A percentile compares a stretch with the other conserved stretches of the same genome.
These are phyloP conservation scores for Brachyopa scutellaris DNA, from an alignment of 2,888 invertebrate genomes.

Conservation along the genomic window DNA sequence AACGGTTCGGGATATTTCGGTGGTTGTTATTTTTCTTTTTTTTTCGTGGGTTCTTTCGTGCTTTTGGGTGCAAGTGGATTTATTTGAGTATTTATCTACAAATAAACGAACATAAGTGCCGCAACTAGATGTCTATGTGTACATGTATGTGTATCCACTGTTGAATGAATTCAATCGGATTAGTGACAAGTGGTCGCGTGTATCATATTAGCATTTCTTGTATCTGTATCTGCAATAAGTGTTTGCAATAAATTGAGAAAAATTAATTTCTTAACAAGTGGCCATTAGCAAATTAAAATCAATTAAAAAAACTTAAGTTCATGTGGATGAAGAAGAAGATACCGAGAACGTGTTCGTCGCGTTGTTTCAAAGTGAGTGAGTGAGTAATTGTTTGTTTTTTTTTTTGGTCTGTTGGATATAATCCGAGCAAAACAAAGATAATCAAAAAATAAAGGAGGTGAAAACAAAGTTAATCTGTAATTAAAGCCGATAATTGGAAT, in stretches of 20 bases:
- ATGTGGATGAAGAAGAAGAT: not conserved
- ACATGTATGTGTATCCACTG: not conserved
- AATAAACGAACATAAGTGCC: not conserved
- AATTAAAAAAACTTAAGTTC: constrained; percentile 41
- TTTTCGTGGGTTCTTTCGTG: not conserved
- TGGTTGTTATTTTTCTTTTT: not conserved
- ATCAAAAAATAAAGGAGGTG: not conserved
- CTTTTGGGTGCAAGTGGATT: not conserved
- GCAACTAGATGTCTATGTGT: not conserved
- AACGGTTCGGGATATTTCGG: constrained; percentile 17
- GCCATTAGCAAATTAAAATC: constrained; percentile 44
- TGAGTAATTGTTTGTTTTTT: not conserved
- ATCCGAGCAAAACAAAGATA: constrained; percentile 17
- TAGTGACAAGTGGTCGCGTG: constrained; percentile 39
- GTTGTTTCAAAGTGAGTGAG: not conserved
- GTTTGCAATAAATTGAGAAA: constrained; percentile 27
- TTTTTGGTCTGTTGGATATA: constrained; percentile 15
- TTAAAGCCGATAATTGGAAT: constrained; percentile 37
- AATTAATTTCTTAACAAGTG: constrained; percentile 45
- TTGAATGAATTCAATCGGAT: constrained; percentile 33
- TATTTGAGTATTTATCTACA: not conserved
- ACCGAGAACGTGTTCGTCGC: not conserved
- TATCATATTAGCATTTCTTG: not conserved
- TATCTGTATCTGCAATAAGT: constrained; percentile 16
- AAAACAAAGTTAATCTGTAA: not conserved